Conservation (phyloP, 1,140 invertebrate species). For the Latrodectus geometricus region DNA sequence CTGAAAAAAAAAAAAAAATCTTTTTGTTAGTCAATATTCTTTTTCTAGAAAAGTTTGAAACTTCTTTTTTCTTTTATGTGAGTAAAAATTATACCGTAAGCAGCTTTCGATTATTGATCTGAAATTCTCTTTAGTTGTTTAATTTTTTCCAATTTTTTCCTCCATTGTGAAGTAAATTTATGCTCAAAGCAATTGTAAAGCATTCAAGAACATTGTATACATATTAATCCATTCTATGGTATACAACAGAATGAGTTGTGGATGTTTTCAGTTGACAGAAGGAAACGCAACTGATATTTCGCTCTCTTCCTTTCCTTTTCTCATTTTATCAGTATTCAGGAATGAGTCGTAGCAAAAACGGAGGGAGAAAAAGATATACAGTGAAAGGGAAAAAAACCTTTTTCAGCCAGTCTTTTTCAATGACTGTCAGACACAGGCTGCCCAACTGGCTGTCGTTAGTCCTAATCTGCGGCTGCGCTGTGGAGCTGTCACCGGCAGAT, state of each 20-base stretch:
- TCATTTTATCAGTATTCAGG: slow-evolving; percentile 10
- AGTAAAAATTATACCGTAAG: background rate
- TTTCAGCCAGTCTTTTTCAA: slow-evolving; percentile 41
- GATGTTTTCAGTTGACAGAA: background rate
- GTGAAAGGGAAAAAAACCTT: background rate
- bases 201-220: no score
- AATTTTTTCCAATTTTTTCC: background rate
- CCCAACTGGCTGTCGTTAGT: slow-evolving; percentile 55
- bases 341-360: background rate
- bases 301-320: background rate
- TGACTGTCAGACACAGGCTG: slow-evolving; percentile 44
- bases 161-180: background rate
- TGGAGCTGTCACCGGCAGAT: slow-evolving; percentile 45
- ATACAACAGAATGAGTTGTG: background rate
- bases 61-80: background rate
- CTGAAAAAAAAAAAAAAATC: no score
- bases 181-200: no score
- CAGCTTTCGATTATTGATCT: background rate
- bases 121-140: background rate
- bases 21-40: no score
- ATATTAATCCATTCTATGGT: background rate
- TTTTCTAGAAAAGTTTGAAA: no score
- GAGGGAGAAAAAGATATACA: background rate
- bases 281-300: background rate
- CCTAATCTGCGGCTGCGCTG: slow-evolving; percentile 41